Base-by-base conservation (phyloP, 2,113 vertebrate species). In the Alethe diademata region DNA sequence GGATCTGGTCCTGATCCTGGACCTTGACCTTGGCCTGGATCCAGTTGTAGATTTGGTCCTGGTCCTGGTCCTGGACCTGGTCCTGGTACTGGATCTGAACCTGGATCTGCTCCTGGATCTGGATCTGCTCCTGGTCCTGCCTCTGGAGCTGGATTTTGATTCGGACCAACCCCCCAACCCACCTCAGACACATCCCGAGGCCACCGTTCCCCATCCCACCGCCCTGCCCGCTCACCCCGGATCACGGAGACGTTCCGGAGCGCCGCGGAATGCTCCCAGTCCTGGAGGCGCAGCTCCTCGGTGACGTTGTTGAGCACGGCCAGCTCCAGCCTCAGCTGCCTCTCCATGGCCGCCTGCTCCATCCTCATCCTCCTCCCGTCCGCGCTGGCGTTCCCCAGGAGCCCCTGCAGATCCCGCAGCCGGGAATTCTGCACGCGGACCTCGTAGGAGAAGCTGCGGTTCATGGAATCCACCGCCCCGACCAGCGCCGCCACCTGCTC, bases 341-440 rank as follows among this genome's bases (percentile, higher is more conserved):
- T 4, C 40, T 56, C 76, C 33, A 19, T 2, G 48, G 76, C 76
- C 50, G 25, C 76, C 5, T 54, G 76, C 5, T 4, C 38, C 75
- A 2, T 0, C 48, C 75, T 4, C 48, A 54, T 5, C 61, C 33
- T 0, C 7, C 75, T 4, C 14, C 11, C 31, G 5, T 54, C 76
- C 15, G 11, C 31, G 48, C 61, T 54, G 76, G 38, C 48, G 33
- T 79, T 43, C 1, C 61, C 61, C 61, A 65, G 48, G 15, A 43
- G 19, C 33, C 15, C 61, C 61, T 24, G 76, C 33, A 79, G 61
- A 5, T 79, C 76, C 50, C 50, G 76, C 1, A 78, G 61, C 48
- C 60, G 48, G 6, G 38, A 42, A 1, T 1, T 24, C 11, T 78
- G 75, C 75, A 65, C 2, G 11, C 38, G 60, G 3, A 65, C 11